Percentiles rank a stretch among this genome's conserved stretches.
phyloP scores from a whole-genome alignment of 2,113 vertebrate species.

The Peromyscus maniculatus region DNA sequence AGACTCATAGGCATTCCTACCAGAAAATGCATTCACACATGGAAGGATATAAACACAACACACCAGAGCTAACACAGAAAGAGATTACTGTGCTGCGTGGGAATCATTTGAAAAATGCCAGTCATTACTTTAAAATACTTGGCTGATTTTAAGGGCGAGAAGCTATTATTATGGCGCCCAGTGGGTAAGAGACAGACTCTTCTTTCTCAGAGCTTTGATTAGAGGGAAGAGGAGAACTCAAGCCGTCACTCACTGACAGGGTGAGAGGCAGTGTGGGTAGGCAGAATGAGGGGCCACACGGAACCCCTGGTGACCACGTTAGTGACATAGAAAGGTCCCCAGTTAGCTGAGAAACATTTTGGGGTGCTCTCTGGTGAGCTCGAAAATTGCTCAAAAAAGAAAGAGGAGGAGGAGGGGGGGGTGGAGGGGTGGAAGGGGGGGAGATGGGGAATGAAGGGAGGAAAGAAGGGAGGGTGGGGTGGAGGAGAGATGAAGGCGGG shows the following conservation, averaged over 20 bases:
- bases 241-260: background rate
- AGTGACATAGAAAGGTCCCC: background rate
- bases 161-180: background rate
- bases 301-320: background rate
- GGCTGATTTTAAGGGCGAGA: background rate
- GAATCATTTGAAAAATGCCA: background rate
- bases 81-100: background rate
- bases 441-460: background rate
- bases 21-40: background rate
- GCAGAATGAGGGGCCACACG: background rate
- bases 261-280: background rate
- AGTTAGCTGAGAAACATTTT: background rate
- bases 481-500: background rate
- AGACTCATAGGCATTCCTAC: background rate
- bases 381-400: background rate
- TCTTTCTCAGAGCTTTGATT: background rate
- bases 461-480: fast-evolving
- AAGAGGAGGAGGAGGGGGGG: background rate
- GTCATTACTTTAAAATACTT: conserved; percentile 23
- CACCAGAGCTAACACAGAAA: background rate
- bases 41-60: background rate
- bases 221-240: background rate
- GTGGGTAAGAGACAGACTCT: background rate
- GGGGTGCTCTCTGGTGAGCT: too few species aligned
- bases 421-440: too few species aligned